Base-by-base conservation (phyloP, 2,888 invertebrate genomes). In the Hemaris fuciformis region DNA sequence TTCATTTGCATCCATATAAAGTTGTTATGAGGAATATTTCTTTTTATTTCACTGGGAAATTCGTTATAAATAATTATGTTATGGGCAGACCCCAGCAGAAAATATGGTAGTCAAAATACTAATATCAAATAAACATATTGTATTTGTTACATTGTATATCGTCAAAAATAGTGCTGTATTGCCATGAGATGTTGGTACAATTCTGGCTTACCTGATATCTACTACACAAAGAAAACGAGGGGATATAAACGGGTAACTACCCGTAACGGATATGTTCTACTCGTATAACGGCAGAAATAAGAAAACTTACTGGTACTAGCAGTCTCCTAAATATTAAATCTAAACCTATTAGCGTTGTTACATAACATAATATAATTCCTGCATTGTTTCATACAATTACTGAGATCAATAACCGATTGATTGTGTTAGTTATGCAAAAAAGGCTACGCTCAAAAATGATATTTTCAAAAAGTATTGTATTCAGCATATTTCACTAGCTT, bases 351-450 rank as follows among this genome's bases (percentile, higher is more conserved):
- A 15, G 6, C 15, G 25, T 48, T 25, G 15, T 42, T 25, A 58
- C 25, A 58, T 48, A 48, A 23, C 38, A 23, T 41, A n/a, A n/a
- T n/a, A 48, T 48, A 60, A 46, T 20, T 31, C 45, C 34, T 25
- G 22, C 10, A 38, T 34, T 38, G 38, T 60, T 27, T 60, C 48
- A 38, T 48, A 48, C 38, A 18, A 48, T 67, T 69, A 73, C 64
- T 78, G 79, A 79, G 79, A 79, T 79, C 79, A 75, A 63, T 68
- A 68, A 73, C 62, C 66, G 69, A 77, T 69, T 67, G 65, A 66
- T 63, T 61, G 60, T 56, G 48, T 15, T n/a, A 27, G 27, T 48
- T 27, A 15, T 18, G 10, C 53, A 10, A 31, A 53, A 53, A 8
- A 10, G 53, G 8, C 27, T 27, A 53, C 31, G 27, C 31, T 5